These are phyloP conservation scores for Neuroscelio doddi DNA, from an alignment of 2,888 invertebrate genomes.

Conservation along the genomic window DNA sequence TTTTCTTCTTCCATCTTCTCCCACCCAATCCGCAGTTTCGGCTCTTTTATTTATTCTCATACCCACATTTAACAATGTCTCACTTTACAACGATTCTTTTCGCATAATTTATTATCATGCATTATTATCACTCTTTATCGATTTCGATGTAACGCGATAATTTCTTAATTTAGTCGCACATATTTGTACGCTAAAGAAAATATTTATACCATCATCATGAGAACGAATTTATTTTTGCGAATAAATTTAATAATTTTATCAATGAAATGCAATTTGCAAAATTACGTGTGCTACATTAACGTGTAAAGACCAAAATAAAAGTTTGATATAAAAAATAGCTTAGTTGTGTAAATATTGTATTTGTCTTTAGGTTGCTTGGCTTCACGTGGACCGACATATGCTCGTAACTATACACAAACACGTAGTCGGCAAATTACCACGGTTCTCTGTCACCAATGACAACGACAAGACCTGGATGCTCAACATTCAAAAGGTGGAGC, in stretches of 20 bases:
- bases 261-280: no score
- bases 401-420: constrained; percentile 93
- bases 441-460: constrained; percentile 92
- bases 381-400: constrained; percentile 95
- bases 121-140: not conserved
- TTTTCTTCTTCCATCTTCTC: not conserved
- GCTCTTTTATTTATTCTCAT: constrained; percentile 5
- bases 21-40: not conserved
- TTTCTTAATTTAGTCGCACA: not conserved
- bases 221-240: no score
- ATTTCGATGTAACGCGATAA: constrained; percentile 1
- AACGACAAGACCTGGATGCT: constrained; percentile 94
- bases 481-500: constrained; percentile 92
- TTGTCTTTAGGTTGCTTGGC: constrained; percentile 88
- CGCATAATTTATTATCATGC: constrained; percentile 6
- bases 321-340: no score
- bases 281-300: no score
- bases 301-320: not conserved
- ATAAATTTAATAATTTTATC: no score
- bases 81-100: not conserved
- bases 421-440: constrained; percentile 91
- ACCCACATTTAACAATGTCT: constrained; percentile 11
- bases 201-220: no score
- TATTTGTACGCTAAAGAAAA: no score
- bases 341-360: not conserved